A percentile compares a stretch with the other conserved stretches of the same genome.
These are phyloP conservation scores for Ditylenchus dipsaci DNA, from an alignment of 1,140 invertebrate genomes.

Conservation along the genomic window DNA sequence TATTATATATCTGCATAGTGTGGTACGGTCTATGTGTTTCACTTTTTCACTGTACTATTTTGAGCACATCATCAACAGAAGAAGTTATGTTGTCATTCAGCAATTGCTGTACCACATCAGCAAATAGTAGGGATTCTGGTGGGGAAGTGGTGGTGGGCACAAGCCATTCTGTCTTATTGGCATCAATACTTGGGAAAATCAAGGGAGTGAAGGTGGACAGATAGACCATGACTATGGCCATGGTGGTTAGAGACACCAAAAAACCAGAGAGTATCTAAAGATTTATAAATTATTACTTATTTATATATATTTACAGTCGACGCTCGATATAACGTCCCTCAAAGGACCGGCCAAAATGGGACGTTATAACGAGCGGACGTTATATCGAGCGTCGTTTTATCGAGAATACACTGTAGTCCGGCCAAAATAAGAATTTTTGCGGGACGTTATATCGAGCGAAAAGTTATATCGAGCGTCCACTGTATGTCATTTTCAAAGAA, in stretches of 20 bases:
- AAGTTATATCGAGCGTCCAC: no score
- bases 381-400: no score
- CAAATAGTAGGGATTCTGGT: constrained; percentile 25
- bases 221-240: constrained; percentile 31
- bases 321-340: no score
- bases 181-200: constrained; percentile 29
- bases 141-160: constrained; percentile 16
- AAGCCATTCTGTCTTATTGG: neutral
- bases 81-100: neutral
- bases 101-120: neutral
- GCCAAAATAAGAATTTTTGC: no score
- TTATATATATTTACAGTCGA: no score
- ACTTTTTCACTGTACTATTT: neutral
- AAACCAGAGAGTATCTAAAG: constrained; percentile 48
- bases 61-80: neutral
- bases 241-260: constrained; percentile 29
- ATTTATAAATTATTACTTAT: neutral
- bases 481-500: neutral
- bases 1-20: no score
- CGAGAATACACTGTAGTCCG: no score
- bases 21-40: no score
- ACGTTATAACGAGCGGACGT: no score
- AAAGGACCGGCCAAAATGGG: no score
- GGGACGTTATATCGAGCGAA: no score
- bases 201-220: constrained; percentile 36